These are phyloP conservation scores for Yasuhikotakia modesta DNA, from an alignment of 2,797 vertebrate genomes.

Conservation along the genomic window DNA sequence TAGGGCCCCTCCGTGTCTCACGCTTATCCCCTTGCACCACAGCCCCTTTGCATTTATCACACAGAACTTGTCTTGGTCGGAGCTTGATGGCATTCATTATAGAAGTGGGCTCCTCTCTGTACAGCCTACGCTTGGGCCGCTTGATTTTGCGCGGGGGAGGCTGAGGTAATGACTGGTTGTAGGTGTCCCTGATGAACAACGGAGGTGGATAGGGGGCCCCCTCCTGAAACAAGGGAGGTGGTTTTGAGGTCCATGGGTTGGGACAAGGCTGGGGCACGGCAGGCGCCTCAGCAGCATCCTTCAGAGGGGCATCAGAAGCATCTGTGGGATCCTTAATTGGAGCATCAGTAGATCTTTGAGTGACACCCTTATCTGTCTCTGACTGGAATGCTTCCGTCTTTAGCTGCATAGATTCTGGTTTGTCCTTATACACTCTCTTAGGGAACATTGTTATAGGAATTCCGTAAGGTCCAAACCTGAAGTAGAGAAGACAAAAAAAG, in stretches of 20 bases:
- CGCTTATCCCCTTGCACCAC: slow-evolving; percentile 85
- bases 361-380: slow-evolving; percentile 71
- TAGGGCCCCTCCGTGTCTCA: slow-evolving; percentile 83
- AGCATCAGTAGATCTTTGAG: slow-evolving; percentile 46
- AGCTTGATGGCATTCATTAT: slow-evolving; percentile 98
- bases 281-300: slow-evolving; percentile 46
- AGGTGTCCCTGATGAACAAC: slow-evolving; percentile 99
- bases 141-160: slow-evolving; percentile 96
- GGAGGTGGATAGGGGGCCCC: slow-evolving; percentile 96
- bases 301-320: slow-evolving; percentile 36
- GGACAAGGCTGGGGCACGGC: slow-evolving; percentile 48
- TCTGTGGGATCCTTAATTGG: slow-evolving; percentile 49
- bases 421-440: slow-evolving; percentile 86
- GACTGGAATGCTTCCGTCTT: slow-evolving; percentile 83
- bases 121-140: slow-evolving; percentile 92
- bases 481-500: slow-evolving; percentile 43
- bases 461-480: slow-evolving; percentile 89
- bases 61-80: slow-evolving; percentile 94
- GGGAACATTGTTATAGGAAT: slow-evolving; percentile 90
- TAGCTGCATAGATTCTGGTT: slow-evolving; percentile 84
- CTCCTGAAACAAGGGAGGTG: slow-evolving; percentile 94
- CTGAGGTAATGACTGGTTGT: slow-evolving; percentile 99
- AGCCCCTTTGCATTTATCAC: slow-evolving; percentile 94
- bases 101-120: slow-evolving; percentile 94
- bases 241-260: slow-evolving; percentile 85